Evolutionary conservation across 2,797 vertebrate genomes (phyloP).

Genomic region (Ctenochaetus hawaiiensis): DNA sequence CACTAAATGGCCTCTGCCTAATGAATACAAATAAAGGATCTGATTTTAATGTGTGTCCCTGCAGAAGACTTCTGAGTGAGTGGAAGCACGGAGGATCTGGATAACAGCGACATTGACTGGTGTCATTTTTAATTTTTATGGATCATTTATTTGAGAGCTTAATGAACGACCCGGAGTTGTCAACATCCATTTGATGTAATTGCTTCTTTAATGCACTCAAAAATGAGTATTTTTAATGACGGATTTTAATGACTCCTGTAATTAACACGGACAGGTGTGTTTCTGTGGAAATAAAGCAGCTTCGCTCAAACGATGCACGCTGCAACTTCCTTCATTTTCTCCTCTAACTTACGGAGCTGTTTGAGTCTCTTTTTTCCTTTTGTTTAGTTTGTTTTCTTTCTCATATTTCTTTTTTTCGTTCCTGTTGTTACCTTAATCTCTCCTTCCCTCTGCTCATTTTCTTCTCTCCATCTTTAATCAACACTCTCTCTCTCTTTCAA

Average conservation of each 20-base stretch:
- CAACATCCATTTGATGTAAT: conserved; percentile 67
- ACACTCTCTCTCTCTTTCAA: conserved; percentile 19
- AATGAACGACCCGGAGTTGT: conserved; percentile 39
- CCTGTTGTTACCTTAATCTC: not conserved
- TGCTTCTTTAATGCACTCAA: conserved; percentile 48
- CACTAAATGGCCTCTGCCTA: not conserved
- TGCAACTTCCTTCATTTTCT: conserved; percentile 23
- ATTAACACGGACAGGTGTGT: conserved; percentile 47
- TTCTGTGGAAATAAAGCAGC: conserved; percentile 18
- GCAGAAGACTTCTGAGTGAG: conserved; percentile 1
- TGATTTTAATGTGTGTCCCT: not conserved
- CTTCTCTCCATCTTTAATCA: conserved; percentile 6
- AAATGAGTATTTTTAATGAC: conserved; percentile 40
- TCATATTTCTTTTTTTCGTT: no score
- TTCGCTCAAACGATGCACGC: conserved; percentile 14
- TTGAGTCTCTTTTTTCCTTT: not conserved
- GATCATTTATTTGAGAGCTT: conserved; percentile 55
- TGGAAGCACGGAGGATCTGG: not conserved
- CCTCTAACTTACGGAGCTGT: not conserved
- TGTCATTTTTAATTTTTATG: conserved; percentile 47
- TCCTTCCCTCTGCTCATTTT: not conserved
- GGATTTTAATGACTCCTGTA: conserved; percentile 45
- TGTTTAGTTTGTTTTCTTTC: no score
- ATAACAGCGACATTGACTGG: conserved; percentile 16
- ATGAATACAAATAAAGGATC: conserved; percentile 11